Conservation (phyloP, 2,888 invertebrate species). For the Psococerastis gibbosa region DNA sequence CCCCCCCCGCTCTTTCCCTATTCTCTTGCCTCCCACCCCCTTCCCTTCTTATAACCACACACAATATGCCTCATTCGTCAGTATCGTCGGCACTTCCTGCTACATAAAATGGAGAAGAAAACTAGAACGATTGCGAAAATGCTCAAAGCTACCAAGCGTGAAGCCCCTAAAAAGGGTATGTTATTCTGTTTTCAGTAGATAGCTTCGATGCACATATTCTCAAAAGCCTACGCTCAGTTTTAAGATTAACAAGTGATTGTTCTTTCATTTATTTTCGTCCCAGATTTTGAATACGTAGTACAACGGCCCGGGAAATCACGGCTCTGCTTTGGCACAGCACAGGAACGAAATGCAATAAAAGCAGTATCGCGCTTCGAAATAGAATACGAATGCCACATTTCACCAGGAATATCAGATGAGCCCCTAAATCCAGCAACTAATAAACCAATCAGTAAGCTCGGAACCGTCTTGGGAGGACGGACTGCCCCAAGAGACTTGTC, state of each 20-base stretch:
- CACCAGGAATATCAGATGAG: too few relatives aligned
- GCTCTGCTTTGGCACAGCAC: conserved; percentile 23
- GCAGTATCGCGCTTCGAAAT: neutral
- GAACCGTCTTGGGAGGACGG: conserved; percentile 3
- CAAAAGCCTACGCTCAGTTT: neutral
- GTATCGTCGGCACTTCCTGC: neutral
- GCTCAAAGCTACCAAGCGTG: neutral
- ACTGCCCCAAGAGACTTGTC: conserved; percentile 2
- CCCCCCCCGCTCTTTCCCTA: neutral
- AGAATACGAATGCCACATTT: too few relatives aligned
- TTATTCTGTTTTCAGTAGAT: too few relatives aligned
- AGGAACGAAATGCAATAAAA: conserved; percentile 19
- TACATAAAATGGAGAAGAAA: conserved; percentile 6
- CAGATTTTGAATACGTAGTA: conserved; percentile 22
- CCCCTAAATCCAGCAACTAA: neutral
- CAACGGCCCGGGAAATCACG: conserved; percentile 20
- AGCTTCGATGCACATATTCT: too few relatives aligned
- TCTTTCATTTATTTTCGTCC: conserved; percentile 5
- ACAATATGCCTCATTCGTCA: neutral
- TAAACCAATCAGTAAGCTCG: neutral
- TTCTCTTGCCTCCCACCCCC: neutral
- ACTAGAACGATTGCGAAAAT: neutral
- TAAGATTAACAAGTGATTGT: neutral
- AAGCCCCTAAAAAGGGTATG: neutral
- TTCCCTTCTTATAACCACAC: neutral